Evolutionary conservation across 2,888 invertebrate genomes (phyloP), one percentile per base, ranked within the genome.

Genomic region (Sesia bembeciformis): DNA sequence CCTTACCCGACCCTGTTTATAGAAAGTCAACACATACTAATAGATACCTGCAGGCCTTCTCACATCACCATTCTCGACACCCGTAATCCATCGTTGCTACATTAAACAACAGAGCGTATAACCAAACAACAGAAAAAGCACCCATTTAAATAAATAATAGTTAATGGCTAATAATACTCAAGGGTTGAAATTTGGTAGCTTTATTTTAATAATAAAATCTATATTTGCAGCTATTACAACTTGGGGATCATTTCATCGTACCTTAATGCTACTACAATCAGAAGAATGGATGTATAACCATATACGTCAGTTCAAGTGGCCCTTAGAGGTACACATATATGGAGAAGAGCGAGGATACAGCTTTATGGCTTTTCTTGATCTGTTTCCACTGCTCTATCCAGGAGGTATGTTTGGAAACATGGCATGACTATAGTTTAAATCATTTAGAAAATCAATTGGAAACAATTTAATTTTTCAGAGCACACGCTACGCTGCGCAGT

Each of bases 161-260:
- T 23, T 23, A 23, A 23, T 23, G 23, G 23, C 2, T 23, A 23
- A 23, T 23, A 23, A 23, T 23, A n/a, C n/a, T n/a, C n/a, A 23
- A 23, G 23, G 23, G 23, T 23, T 23, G 23, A 2, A 23, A 23
- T 23, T 23, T 23, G 2, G 23, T 23, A 23, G 23, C 23, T 23
- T 23, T 23, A 23, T 23, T 23, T 23, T 23, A 23, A 23, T 23
- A 23, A 23, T 23, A 23, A 23, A 23, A 23, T 23, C 23, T 23
- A 23, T 23, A 23, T 23, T 51, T 62, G 40, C 65, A 86, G 87
- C 66, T 58, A 68, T 69, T 4, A 66, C 71, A 2, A 59, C 81
- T 7, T 89, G 86, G 86, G 74, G 72, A 6, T 86, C 89, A 0
- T 88, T 86, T 62, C 88, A 85, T 46, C 83, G 88, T 3, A 75